Percentiles rank a stretch among this genome's conserved stretches.
Conservation (phyloP, 2,888 invertebrate species). For the Phlogophora meticulosa region DNA sequence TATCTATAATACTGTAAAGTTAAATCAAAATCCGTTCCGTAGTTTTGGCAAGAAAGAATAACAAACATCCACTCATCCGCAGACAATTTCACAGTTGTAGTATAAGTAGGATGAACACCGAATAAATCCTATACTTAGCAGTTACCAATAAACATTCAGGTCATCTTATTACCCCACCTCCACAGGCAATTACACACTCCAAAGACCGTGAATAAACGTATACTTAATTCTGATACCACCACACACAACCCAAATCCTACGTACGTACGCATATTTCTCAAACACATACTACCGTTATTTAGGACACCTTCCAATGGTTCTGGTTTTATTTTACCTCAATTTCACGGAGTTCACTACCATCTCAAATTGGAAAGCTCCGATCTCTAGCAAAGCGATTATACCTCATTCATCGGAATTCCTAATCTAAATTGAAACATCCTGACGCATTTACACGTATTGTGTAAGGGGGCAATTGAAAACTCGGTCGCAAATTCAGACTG, state of each 20-base stretch:
- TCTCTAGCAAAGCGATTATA: slow-evolving; percentile 41
- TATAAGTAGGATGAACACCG: too few species aligned
- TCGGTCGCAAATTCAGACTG: slow-evolving; percentile 65
- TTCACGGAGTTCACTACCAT: slow-evolving; percentile 40
- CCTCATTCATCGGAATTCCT: slow-evolving; percentile 57
- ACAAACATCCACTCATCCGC: too few species aligned
- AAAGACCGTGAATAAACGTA: slow-evolving; percentile 20
- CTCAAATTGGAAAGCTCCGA: slow-evolving; percentile 36
- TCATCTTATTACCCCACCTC: not conserved
- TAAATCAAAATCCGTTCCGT: too few species aligned
- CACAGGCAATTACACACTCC: not conserved
- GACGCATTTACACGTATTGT: slow-evolving; percentile 60
- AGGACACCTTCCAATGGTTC: slow-evolving; percentile 16
- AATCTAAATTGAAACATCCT: slow-evolving; percentile 66
- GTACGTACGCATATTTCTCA: slow-evolving; percentile 16
- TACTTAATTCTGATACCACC: slow-evolving; percentile 11
- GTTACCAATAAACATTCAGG: slow-evolving; percentile 1
- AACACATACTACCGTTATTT: slow-evolving; percentile 49
- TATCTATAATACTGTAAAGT: too few species aligned
- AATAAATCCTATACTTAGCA: not conserved
- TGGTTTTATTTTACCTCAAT: slow-evolving; percentile 47
- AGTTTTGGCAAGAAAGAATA: too few species aligned
- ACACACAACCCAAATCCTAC: slow-evolving; percentile 25
- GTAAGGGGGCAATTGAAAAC: slow-evolving; percentile 59
- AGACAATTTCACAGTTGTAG: not conserved